A percentile compares a stretch with the other conserved stretches of the same genome.
phyloP scores from a whole-genome alignment of 2,888 invertebrate species.

The Aphrophora alni region DNA sequence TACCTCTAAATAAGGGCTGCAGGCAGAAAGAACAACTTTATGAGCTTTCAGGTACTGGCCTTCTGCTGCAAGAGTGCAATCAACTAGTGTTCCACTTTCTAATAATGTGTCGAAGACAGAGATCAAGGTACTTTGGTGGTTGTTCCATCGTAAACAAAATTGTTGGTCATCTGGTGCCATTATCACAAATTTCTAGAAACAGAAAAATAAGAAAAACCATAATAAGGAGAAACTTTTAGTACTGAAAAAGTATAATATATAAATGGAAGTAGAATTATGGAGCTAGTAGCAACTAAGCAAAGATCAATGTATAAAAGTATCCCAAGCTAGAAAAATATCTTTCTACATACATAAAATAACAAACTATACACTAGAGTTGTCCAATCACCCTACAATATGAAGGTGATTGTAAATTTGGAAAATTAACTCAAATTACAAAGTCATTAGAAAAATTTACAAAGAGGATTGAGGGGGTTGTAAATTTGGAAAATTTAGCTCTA shows the following conservation, averaged over 20 bases:
- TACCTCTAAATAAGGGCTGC: slow-evolving; percentile 60
- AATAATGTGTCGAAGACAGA: slow-evolving; percentile 90
- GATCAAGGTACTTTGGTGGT: slow-evolving; percentile 91
- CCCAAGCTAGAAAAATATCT: too few species aligned
- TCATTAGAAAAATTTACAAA: too few species aligned
- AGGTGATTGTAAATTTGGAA: too few species aligned
- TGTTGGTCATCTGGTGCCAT: slow-evolving; percentile 65
- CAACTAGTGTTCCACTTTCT: slow-evolving; percentile 90
- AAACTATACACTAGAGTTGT: neutral
- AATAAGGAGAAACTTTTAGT: neutral
- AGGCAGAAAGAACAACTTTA: slow-evolving; percentile 91
- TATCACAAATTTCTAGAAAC: slow-evolving; percentile 31
- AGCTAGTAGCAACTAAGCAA: too few species aligned
- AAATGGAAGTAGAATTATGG: too few species aligned
- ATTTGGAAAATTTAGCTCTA: too few species aligned
- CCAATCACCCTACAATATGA: too few species aligned
- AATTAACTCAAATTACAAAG: too few species aligned
- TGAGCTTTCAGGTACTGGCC: slow-evolving; percentile 92
- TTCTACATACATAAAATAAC: neutral
- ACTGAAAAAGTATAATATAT: neutral
- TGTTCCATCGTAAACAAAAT: slow-evolving; percentile 94
- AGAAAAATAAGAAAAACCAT: neutral
- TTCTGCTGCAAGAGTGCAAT: slow-evolving; percentile 93
- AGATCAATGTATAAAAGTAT: too few species aligned
- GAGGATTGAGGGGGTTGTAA: too few species aligned